Evolutionary conservation across 2,888 invertebrate genomes (phyloP).

Genomic region (Synanthedon myopaeformis): DNA sequence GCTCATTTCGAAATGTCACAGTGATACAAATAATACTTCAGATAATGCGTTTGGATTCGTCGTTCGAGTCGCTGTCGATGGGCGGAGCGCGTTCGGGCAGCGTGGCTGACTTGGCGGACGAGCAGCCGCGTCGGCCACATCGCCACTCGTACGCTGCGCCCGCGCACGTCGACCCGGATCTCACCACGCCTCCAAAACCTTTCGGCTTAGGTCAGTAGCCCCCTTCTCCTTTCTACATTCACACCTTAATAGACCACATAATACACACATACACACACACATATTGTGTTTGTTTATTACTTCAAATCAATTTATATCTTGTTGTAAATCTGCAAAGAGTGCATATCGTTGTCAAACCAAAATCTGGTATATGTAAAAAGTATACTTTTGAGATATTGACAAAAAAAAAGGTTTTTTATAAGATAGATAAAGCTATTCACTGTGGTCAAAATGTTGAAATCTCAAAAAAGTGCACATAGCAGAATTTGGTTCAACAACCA

Average conservation of each 20-base stretch:
- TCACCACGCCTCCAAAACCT: slow-evolving; percentile 76
- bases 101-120: slow-evolving; percentile 84
- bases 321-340: background rate
- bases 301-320: slow-evolving; percentile 1
- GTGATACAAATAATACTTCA: slow-evolving; percentile 26
- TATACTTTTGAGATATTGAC: no score
- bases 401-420: no score
- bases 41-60: slow-evolving; percentile 85
- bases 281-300: slow-evolving; percentile 1
- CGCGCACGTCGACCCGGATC: slow-evolving; percentile 60
- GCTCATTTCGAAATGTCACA: no score
- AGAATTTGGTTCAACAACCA: no score
- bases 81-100: slow-evolving; percentile 82
- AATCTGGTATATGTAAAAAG: no score
- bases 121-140: slow-evolving; percentile 50
- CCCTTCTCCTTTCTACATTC: background rate
- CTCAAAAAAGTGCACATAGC: no score
- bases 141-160: slow-evolving; percentile 72
- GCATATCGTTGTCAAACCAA: no score
- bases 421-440: no score
- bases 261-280: background rate
- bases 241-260: no score
- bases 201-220: slow-evolving; percentile 83
- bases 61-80: slow-evolving; percentile 80
- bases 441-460: no score